Conservation (phyloP, 2,888 invertebrate species). For the Lymantria monacha region DNA sequence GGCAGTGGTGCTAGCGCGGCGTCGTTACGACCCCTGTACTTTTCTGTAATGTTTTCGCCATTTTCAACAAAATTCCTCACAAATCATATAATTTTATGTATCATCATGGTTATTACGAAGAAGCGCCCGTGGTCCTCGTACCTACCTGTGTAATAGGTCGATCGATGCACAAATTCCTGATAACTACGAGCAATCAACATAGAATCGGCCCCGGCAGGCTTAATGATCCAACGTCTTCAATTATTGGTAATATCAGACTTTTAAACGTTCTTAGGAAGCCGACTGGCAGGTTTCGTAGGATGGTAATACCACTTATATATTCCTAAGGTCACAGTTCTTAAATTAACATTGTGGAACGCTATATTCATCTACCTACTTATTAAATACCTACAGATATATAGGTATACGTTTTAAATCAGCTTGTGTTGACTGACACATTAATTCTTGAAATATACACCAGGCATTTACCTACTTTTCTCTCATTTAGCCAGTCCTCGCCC, state of each 20-base stretch:
- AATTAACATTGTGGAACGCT: too few species aligned
- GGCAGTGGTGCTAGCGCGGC: constrained; percentile 46
- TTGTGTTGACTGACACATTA: too few species aligned
- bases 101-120: constrained; percentile 81
- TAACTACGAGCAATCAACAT: constrained; percentile 80
- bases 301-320: constrained; percentile 45
- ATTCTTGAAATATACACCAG: too few species aligned
- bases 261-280: constrained; percentile 78
- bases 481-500: too few species aligned
- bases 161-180: constrained; percentile 75
- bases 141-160: constrained; percentile 71
- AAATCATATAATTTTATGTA: constrained; percentile 80
- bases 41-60: constrained; percentile 82
- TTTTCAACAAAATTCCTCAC: constrained; percentile 81
- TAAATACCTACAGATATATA: too few species aligned
- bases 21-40: constrained; percentile 77
- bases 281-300: constrained; percentile 53
- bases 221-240: constrained; percentile 73
- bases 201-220: constrained; percentile 70
- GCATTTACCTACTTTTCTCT: too few species aligned
- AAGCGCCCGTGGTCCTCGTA: constrained; percentile 71
- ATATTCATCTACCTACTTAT: too few species aligned
- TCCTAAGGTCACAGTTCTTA: background rate
- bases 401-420: too few species aligned
- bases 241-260: constrained; percentile 77